These are phyloP conservation scores for Phoxinus dragarum DNA, from an alignment of 2,797 vertebrate species.

Conservation along the genomic window DNA sequence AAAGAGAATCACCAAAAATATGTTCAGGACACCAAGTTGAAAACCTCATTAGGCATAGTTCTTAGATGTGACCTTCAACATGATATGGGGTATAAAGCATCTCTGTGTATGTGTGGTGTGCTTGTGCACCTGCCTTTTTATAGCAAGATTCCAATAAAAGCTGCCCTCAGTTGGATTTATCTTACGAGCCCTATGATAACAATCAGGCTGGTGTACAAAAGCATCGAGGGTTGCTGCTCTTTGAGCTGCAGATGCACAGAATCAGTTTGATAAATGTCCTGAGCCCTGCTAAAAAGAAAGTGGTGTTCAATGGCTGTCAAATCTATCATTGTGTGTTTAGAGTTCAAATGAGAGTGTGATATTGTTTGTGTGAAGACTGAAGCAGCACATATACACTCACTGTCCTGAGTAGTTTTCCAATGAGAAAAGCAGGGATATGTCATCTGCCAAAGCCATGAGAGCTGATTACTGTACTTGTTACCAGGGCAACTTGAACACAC, in stretches of 20 bases:
- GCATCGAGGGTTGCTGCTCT: slow-evolving; percentile 9
- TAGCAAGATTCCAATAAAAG: slow-evolving; percentile 59
- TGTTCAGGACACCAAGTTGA: slow-evolving; percentile 47
- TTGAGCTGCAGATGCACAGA: slow-evolving; percentile 23
- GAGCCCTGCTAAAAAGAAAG: slow-evolving; percentile 15
- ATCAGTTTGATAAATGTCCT: slow-evolving; percentile 40
- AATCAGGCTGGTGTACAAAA: slow-evolving; percentile 55
- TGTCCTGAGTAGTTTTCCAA: neutral
- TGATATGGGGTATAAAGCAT: slow-evolving; percentile 41
- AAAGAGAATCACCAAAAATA: slow-evolving; percentile 20
- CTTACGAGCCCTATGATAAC: slow-evolving; percentile 59
- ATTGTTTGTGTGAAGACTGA: neutral
- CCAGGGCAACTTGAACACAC: slow-evolving; percentile 2
- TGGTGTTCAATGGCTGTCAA: slow-evolving; percentile 20
- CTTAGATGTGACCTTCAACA: slow-evolving; percentile 63
- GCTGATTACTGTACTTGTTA: neutral
- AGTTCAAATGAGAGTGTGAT: neutral
- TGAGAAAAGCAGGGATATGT: slow-evolving; percentile 9
- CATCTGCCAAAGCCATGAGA: slow-evolving; percentile 8
- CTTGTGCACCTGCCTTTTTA: slow-evolving; percentile 50
- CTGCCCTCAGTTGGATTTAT: slow-evolving; percentile 56
- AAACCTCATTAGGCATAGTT: slow-evolving; percentile 58
- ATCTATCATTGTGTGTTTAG: slow-evolving; percentile 22
- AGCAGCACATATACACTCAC: neutral
- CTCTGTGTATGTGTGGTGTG: slow-evolving; percentile 25